Conservation (phyloP, 2,888 invertebrate species). For the Ormyrus nitidulus region DNA sequence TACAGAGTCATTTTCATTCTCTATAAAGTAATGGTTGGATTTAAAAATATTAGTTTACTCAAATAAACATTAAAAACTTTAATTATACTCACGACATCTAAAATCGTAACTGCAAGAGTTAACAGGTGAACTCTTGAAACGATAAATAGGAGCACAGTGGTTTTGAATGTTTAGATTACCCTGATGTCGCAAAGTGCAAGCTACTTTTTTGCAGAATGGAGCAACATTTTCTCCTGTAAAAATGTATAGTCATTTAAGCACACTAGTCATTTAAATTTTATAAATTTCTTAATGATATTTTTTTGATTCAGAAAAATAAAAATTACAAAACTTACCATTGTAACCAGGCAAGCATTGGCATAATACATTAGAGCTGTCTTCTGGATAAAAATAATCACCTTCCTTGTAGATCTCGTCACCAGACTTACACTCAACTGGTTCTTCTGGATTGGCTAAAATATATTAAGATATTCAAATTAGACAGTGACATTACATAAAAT, state of each 20-base stretch:
- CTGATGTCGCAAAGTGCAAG: slow-evolving; percentile 60
- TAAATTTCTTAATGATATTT: no score
- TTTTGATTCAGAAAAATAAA: no score
- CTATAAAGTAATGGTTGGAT: slow-evolving; percentile 31
- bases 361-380: no score
- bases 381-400: no score
- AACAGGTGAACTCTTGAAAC: slow-evolving; percentile 56
- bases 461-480: no score
- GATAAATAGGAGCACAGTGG: slow-evolving; percentile 64
- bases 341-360: no score
- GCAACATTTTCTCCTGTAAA: slow-evolving; percentile 63
- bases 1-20: not conserved
- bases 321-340: no score
- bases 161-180: slow-evolving; percentile 43
- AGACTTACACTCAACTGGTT: no score
- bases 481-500: no score
- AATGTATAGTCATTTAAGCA: not conserved
- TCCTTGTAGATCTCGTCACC: no score
- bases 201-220: slow-evolving; percentile 64
- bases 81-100: slow-evolving; percentile 67
- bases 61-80: not conserved
- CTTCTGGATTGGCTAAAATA: no score
- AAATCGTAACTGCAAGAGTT: slow-evolving; percentile 58
- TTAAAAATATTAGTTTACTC: not conserved
- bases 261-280: no score